Evolutionary conservation across 2,797 vertebrate genomes (phyloP), one percentile per base, ranked within the genome.

Genomic region (Steatocranus sp.): DNA sequence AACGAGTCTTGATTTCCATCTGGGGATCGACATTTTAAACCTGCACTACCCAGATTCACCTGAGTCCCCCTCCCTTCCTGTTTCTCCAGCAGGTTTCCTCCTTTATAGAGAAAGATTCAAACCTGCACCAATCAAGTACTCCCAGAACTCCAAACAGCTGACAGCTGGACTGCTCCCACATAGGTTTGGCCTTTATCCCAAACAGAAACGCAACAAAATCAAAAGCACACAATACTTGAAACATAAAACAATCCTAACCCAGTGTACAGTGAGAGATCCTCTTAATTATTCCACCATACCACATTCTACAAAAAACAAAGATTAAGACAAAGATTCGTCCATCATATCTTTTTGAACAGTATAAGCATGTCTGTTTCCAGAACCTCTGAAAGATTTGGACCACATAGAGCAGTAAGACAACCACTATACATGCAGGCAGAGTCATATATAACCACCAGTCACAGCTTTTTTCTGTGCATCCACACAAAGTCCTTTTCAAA

Each of bases 1-100:
- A 54, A 54, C 0, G 50, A 53, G 11, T 51, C 50, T 23, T 2
- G 11, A 51, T 0, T 23, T 51, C 50, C 50, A 23, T 0, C 49
- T 50, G 48, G 5, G 48, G n/a, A 50, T 50, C 3, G 9, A 18
- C 49, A 50, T 20, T 0, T 51, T 51, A 51, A 51, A 23, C 11
- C 50, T 23, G 4, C 50, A 53, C 11, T 23, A 25, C 11, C 11
- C 20, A 51, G 50, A 51, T 3, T 53, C 2, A 53, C 6, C 20
- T 14, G 6, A 25, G 50, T 14, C 20, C 51, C 23, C 4, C 23
- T 53, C 0, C 2, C 51, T 53, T 53, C 51, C 23, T 53, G 51
- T 53, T 14, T 53, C 23, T 53, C 50, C 46, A 48, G 43, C 46
- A 9, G 53, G 25, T 30, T 54, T 54, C 53, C 5, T 54, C 25